phyloP scores from a whole-genome alignment of 2,888 invertebrate genomes.

The Carcina quercana region DNA sequence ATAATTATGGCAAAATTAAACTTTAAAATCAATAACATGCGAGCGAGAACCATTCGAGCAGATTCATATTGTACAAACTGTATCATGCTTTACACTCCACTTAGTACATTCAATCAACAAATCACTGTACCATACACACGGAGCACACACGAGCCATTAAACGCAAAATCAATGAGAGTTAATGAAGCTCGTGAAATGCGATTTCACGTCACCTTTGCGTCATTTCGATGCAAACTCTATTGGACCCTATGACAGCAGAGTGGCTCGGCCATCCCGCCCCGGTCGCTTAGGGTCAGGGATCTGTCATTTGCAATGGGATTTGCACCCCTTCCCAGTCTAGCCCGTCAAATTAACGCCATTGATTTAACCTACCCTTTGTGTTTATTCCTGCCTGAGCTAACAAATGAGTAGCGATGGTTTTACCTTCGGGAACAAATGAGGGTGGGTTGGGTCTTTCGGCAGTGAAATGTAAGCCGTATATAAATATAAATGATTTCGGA shows the following conservation, averaged over 20 bases:
- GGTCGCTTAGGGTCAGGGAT: slow-evolving; percentile 45
- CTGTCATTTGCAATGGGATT: slow-evolving; percentile 60
- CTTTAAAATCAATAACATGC: too few species aligned
- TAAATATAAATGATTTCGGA: too few species aligned
- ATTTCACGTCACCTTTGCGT: neutral
- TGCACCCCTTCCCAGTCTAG: slow-evolving; percentile 43
- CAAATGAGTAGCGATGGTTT: slow-evolving; percentile 34
- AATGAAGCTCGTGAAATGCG: neutral
- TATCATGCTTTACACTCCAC: too few species aligned
- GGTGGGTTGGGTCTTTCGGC: neutral
- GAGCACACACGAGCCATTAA: too few species aligned
- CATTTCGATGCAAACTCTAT: neutral
- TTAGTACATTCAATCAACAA: neutral
- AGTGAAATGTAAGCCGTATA: too few species aligned
- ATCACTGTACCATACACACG: too few species aligned
- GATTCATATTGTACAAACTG: too few species aligned
- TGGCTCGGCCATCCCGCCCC: neutral
- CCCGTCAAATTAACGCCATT: slow-evolving; percentile 51
- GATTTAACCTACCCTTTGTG: slow-evolving; percentile 15
- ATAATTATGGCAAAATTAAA: too few species aligned
- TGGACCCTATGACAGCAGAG: neutral
- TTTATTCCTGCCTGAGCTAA: slow-evolving; percentile 26
- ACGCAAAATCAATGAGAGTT: too few species aligned
- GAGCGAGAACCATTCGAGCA: too few species aligned
- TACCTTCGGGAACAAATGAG: slow-evolving; percentile 4